Percentiles rank a stretch among this genome's conserved stretches.
Conservation (phyloP, 1,140 invertebrate species). For the Zaprionus inermis region DNA sequence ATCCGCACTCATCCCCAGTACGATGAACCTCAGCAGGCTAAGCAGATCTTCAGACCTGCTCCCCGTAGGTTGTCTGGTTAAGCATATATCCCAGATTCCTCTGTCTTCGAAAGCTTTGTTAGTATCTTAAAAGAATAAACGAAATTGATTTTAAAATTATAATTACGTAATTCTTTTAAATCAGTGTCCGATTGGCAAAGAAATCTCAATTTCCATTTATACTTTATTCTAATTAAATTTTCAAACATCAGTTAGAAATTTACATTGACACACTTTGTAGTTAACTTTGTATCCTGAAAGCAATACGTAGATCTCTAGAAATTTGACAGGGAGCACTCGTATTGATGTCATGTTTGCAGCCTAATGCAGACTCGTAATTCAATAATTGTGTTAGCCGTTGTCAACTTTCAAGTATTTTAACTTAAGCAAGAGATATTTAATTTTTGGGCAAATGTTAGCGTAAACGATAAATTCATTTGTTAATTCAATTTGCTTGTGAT, state of each 20-base stretch:
- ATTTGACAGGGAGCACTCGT: not conserved
- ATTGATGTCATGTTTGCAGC: not conserved
- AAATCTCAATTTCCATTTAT: too few relatives aligned
- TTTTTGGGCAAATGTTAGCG: not conserved
- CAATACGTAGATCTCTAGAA: not conserved
- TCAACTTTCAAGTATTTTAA: not conserved
- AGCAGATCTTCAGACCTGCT: not conserved
- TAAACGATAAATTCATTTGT: not conserved
- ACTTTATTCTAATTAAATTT: too few relatives aligned
- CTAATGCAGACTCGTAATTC: not conserved
- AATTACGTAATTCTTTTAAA: not conserved
- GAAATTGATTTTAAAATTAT: conserved; percentile 15
- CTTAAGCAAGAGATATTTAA: not conserved
- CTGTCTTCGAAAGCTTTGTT: conserved; percentile 20
- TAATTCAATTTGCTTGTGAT: not conserved
- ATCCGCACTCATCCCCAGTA: conserved; percentile 85
- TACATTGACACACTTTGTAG: not conserved
- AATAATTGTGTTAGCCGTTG: not conserved
- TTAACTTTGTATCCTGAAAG: not conserved
- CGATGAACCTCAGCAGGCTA: conserved; percentile 25
- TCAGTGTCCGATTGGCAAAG: not conserved
- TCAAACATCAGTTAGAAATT: too few relatives aligned
- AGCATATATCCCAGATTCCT: not conserved
- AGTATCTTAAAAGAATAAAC: conserved; percentile 30
- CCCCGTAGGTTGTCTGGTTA: conserved; percentile 16